A percentile compares a stretch with the other conserved stretches of the same genome.
Conservation (phyloP, 2,113 vertebrate species). For the Chrysochloris asiatica region DNA sequence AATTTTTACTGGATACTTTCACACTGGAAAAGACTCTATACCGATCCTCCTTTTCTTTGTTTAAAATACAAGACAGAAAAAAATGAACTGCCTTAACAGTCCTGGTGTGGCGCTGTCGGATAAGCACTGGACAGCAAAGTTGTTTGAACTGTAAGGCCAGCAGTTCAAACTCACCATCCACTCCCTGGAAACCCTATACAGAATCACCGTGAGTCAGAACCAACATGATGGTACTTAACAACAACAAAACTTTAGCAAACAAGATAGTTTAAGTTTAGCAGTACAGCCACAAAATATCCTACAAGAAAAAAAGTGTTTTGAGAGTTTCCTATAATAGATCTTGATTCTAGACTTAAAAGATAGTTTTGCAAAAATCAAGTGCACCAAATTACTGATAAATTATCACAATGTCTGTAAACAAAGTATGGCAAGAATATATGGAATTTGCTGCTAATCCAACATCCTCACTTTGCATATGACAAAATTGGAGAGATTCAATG, state of each 20-base stretch:
- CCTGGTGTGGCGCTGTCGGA: no score
- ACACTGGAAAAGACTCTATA: not conserved
- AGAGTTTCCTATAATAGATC: not conserved
- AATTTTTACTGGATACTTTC: not conserved
- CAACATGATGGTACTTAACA: no score
- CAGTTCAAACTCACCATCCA: no score
- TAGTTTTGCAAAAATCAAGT: not conserved
- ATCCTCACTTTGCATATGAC: no score
- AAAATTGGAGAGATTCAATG: no score
- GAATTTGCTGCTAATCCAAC: no score
- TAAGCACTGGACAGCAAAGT: no score
- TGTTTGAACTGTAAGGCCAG: no score
- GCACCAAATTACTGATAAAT: not conserved
- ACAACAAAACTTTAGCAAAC: not conserved
- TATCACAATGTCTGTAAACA: not conserved
- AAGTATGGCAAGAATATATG: not conserved
- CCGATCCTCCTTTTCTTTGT: not conserved
- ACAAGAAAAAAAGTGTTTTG: not conserved
- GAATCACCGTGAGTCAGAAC: no score
- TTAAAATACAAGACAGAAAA: not conserved
- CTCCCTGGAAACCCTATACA: no score
- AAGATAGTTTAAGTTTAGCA: not conserved
- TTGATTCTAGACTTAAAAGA: not conserved
- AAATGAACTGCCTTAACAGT: no score
- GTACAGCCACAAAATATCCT: not conserved